Base-by-base conservation (phyloP, 2,797 vertebrate species). In the Karalla daura region DNA sequence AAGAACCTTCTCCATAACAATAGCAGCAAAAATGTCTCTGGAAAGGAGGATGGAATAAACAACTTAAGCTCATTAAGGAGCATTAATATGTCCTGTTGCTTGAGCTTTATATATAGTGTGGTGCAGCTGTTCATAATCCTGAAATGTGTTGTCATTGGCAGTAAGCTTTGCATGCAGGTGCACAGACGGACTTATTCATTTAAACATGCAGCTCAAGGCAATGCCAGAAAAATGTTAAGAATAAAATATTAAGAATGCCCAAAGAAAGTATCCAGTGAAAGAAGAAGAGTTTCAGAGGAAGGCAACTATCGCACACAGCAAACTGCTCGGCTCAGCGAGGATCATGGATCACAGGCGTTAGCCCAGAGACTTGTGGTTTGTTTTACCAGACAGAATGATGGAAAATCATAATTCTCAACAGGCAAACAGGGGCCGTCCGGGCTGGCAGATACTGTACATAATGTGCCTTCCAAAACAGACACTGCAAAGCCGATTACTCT, bases 41-140 rank as follows among this genome's bases (percentile, higher is more conserved):
- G 24, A 70, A 61, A 58, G 17, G 32, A 41, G 9, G 47, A 14
- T 65, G 50, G 59, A 70, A 66, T 56, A 76, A 79, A 80, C 58
- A 72, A 46, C 59, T 75, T 88, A 89, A 90, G 71, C 88, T 80
- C 56, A 81, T 90, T 86, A 87, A 63, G 41, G 30, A 12, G 39
- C 45, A 72, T 84, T 78, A 80, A 72, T 78, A 62, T 78, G 76
- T 73, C 69, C 74, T 66, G 70, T 70, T 70, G 68, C 60, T 61
- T 55, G 41, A 84, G 81, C 51, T 76, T 35, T 50, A 55, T 49
- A 36, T 56, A 47, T 46, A 69, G 33, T 17, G 7, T 45, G 41
- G 1, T 30, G 49, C 69, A 70, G 61, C 24, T 77, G 76, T 40
- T 63, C 50, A 21, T 90, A 91, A 91, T 90, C 87, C 85, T 64